Evolutionary conservation across 2,113 vertebrate genomes (phyloP), one percentile per base, ranked within the genome.

Genomic region (Cryptotis parvus): DNA sequence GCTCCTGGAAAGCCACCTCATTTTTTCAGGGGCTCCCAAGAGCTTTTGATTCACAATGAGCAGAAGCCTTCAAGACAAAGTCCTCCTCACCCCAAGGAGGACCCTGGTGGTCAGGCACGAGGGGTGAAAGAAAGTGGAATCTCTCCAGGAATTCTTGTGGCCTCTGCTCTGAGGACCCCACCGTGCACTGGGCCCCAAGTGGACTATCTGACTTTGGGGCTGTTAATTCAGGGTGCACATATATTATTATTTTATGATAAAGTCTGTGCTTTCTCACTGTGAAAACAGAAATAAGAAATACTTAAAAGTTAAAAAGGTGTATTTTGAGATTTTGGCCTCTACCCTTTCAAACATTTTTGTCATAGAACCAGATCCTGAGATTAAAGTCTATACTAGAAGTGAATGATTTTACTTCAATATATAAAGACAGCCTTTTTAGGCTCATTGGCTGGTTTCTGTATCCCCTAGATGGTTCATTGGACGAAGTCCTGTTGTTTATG

Each of bases 1-100:
- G 99, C 99, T 99, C 95, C 98, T 8, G 45, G 45, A 49, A 49
- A 6, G 27, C 11, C 27, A 65, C 63, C 7, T 29, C 27, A 65
- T 31, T 65, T 27, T n/a, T 29, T 9, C 63, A 31, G 63, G 63
- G 26, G 2, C 9, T 29, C 55, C 18, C 8, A 4, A 22, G 55
- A 24, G 24, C 55, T 58, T 18, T 58, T 58, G 55, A 20, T 58
- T 58, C 20, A 22, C 22, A 4, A 24, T 58, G 55, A 20, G 18
- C 55, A 20, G 22, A 58, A 20, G 20, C 20, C 55, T 58, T 58
- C 55, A 58, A 58, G 55, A 58, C 55, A 58, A 22, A 58, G 24
- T n/a, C n/a, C n/a, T n/a, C n/a, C n/a, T n/a, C n/a, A 6, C 18
- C 22, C 22, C 55, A 58, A 4, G 8, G 55, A 58, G 18, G 22